Base-by-base conservation (phyloP, 2,888 invertebrate genomes). In the Mythimna lalbum region DNA sequence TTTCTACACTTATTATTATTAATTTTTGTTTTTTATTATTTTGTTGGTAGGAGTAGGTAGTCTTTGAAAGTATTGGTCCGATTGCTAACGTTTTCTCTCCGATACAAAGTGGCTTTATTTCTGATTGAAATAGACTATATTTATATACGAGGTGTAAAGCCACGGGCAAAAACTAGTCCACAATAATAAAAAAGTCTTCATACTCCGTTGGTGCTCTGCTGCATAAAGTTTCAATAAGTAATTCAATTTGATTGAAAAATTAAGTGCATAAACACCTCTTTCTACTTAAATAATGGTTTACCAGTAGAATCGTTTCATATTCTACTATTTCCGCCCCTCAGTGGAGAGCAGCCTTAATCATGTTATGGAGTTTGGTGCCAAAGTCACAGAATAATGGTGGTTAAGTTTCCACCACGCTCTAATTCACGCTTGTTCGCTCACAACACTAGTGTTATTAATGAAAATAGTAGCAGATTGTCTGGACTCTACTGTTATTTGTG, bases 281-380 rank as follows among this genome's bases (percentile, higher is more conserved):
- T 59, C 14, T 4, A 27, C 9, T 31, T 47, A 3, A 19, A 43
- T 43, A 43, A 19, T 6, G 17, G 17, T 43, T 43, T 43, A 14
- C 17, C 52, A 5, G 9, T 9, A 33, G 63, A 81, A 68, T 73
- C 69, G 80, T 81, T 81, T 17, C n/a, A 21, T 61, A 19, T 33
- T 31, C 43, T 53, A 43, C 63, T 36, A 36, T 55, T 56, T 72
- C 4, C 17, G 0, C 14, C 19, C 12, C 9, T 67, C 70, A 83
- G 72, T 60, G 63, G 63, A 73, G 71, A 55, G 49, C 78, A 74
- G 69, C 84, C 86, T 89, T 88, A 91, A 89, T 88, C 87, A 86
- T 89, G 88, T 89, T 90, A 90, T 84, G 86, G 87, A 90, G 89
- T 90, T 90, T 82, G 82, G 87, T 89, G 90, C 90, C 90, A 91